These are phyloP conservation scores for Lordiphosa collinella DNA, from an alignment of 1,140 invertebrate species.

Conservation along the genomic window DNA sequence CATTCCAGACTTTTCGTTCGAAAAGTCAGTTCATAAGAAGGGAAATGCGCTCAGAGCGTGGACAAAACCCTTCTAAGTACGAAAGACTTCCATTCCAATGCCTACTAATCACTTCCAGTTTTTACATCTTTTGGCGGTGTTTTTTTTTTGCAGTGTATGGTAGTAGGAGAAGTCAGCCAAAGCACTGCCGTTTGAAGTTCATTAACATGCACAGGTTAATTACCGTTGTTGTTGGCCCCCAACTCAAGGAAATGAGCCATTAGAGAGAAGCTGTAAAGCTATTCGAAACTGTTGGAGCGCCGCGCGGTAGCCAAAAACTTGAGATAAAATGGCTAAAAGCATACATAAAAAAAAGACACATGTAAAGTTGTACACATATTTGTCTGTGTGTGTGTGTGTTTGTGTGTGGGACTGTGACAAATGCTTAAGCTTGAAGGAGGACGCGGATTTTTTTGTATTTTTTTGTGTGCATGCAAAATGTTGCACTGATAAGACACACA, in stretches of 20 bases:
- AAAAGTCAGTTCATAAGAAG: no score
- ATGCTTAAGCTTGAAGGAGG: slow-evolving; percentile 47
- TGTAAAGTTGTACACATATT: slow-evolving; percentile 69
- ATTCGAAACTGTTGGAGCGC: slow-evolving; percentile 32
- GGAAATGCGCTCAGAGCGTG: no score
- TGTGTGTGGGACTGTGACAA: slow-evolving; percentile 59
- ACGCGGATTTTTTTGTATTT: slow-evolving; percentile 40
- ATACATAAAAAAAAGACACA: slow-evolving; percentile 73
- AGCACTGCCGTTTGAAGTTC: slow-evolving; percentile 58
- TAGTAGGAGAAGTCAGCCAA: slow-evolving; percentile 10
- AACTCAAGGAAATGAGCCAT: slow-evolving; percentile 72
- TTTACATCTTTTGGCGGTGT: no score
- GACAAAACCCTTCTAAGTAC: no score
- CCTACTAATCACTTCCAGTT: no score
- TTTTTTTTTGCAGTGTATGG: slow-evolving; percentile 11
- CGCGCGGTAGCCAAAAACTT: slow-evolving; percentile 57
- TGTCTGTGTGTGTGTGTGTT: slow-evolving; percentile 14
- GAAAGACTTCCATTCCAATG: no score
- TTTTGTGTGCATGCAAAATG: slow-evolving; percentile 66
- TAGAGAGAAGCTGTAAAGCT: slow-evolving; percentile 51
- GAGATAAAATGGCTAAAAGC: slow-evolving; percentile 75
- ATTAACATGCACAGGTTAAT: slow-evolving; percentile 79
- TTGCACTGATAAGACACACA: slow-evolving; percentile 68
- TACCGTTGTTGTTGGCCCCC: slow-evolving; percentile 60
- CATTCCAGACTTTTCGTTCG: no score